These are phyloP conservation scores for Polydesmus complanatus DNA, from an alignment of 2,888 invertebrate genomes.

Conservation along the genomic window DNA sequence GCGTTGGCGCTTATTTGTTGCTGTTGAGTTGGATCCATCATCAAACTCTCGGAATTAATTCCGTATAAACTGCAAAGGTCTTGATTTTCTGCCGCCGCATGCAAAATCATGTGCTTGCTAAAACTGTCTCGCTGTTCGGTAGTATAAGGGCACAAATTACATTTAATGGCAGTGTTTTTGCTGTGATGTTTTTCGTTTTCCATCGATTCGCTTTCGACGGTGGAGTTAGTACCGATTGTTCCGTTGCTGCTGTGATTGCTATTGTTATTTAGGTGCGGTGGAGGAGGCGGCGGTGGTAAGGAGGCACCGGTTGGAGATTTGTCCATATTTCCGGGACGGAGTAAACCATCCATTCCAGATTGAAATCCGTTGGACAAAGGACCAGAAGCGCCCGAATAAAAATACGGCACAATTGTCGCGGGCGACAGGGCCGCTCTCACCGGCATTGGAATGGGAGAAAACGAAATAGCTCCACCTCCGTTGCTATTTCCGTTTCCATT, in stretches of 20 bases:
- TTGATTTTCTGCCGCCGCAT: constrained; percentile 30
- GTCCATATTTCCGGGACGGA: neutral
- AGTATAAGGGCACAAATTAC: constrained; percentile 33
- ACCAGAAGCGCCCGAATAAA: constrained; percentile 2
- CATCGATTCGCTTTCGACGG: neutral
- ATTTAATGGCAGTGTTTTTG: constrained; percentile 24
- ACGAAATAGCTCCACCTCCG: constrained; percentile 49
- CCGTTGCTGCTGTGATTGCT: constrained; percentile 9
- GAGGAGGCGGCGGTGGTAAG: neutral
- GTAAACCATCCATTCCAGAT: neutral
- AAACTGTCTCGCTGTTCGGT: constrained; percentile 29
- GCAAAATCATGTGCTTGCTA: constrained; percentile 32
- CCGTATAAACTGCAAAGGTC: constrained; percentile 30
- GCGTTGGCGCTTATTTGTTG: neutral
- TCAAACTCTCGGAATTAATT: constrained; percentile 26
- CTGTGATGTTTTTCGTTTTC: constrained; percentile 14
- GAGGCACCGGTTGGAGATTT: neutral
- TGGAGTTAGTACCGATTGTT: neutral
- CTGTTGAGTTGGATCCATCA: constrained; percentile 19
- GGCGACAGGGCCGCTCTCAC: constrained; percentile 2
- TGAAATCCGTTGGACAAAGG: constrained; percentile 8
- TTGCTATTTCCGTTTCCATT: constrained; percentile 63
- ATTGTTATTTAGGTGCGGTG: neutral
- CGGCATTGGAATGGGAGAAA: constrained; percentile 11
- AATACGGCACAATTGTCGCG: constrained; percentile 12